Evolutionary conservation across 2,888 invertebrate species (phyloP), one percentile per base, ranked within the genome.

Genomic region (Eilema sororculum): DNA sequence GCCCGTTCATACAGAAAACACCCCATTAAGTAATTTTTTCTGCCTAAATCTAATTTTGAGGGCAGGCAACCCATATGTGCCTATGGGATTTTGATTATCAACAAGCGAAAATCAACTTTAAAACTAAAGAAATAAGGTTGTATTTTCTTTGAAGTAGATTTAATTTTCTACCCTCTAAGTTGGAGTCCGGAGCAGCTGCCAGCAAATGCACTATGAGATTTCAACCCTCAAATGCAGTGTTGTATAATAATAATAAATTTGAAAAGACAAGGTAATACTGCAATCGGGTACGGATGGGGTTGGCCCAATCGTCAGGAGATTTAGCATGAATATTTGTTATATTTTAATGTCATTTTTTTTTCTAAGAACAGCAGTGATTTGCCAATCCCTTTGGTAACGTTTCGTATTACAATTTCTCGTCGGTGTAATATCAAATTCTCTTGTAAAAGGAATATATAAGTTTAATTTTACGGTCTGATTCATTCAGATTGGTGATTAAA

Each of bases 1-100:
- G 86, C 84, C 87, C 87, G 86, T 88, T 92, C 93, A 90, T 86
- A 90, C 91, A 93, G 93, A 93, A 93, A 93, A 93, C 93, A 94
- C 93, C 91, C 92, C 90, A 95, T 95, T 94, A 93, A 93, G 91
- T 92, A 93, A 88, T 94, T 94, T 94, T 94, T 95, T 93, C 90
- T 89, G 84, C 87, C 89, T 86, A 91, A 93, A 91, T 90, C 89
- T 93, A 92, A 94, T 91, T 91, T 89, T 87, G 91, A 91, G 94
- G 94, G 94, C 92, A 90, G 92, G 85, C 85, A 84, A 86, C 90
- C 90, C 94, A 93, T 91, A 93, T 93, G 94, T 87, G 90, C 90
- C 90, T 89, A 85, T 90, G 93, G 93, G 93, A 93, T 86, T 87
- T 82, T 62, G 65, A 65, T 6, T 6, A 24, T 10, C 20, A 37